Percentiles rank a stretch among this genome's conserved stretches.
These are phyloP conservation scores for Colostygia pectinataria DNA, from an alignment of 2,888 invertebrate genomes.

Conservation along the genomic window DNA sequence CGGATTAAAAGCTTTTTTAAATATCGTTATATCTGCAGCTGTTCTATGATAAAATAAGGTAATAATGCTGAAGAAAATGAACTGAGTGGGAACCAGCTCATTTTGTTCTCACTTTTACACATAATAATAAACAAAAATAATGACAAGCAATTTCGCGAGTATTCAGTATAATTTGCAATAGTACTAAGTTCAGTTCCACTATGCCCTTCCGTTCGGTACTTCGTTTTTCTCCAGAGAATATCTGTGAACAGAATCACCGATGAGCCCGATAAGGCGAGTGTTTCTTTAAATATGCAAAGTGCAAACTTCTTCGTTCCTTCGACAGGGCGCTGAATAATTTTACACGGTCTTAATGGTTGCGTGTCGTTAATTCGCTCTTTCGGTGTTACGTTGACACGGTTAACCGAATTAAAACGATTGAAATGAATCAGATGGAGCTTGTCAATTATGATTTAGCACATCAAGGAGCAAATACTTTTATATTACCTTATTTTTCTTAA, in stretches of 20 bases:
- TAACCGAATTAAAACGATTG: constrained; percentile 48
- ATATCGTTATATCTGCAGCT: no score
- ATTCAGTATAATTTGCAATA: background rate
- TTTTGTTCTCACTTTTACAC: no score
- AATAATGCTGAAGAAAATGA: no score
- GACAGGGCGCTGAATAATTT: constrained; percentile 79
- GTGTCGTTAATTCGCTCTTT: constrained; percentile 71
- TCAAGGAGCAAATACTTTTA: background rate
- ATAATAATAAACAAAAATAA: no score
- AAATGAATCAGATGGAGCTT: constrained; percentile 38
- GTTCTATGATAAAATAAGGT: no score
- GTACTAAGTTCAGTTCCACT: constrained; percentile 11
- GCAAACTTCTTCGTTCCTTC: constrained; percentile 74
- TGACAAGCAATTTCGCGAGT: no score
- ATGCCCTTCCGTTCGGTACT: constrained; percentile 35
- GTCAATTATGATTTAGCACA: constrained; percentile 10
- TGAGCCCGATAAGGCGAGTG: constrained; percentile 76
- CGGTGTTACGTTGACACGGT: constrained; percentile 59
- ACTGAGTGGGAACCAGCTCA: no score
- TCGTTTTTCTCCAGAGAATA: constrained; percentile 69
- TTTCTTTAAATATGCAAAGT: constrained; percentile 81
- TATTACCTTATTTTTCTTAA: no score
- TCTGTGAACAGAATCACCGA: constrained; percentile 75
- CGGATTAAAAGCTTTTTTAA: no score
- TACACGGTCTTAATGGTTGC: constrained; percentile 78